Base-by-base conservation (phyloP, 2,888 invertebrate species). In the Camptogramma bilineatum region DNA sequence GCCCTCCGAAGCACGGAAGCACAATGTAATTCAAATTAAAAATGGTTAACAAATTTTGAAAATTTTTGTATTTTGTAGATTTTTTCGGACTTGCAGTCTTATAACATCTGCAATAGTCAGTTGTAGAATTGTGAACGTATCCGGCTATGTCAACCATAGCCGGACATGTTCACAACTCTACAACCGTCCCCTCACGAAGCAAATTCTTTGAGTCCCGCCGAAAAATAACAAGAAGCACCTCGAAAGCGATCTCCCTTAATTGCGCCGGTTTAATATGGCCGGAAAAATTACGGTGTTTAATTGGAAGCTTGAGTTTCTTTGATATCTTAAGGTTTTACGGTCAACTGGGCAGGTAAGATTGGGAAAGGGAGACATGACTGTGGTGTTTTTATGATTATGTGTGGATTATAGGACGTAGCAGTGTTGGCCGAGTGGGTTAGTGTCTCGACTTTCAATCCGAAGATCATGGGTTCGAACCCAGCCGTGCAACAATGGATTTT, bases 181-280 rank as follows among this genome's bases (percentile, higher is more conserved):
- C 4, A 18, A 34, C 31, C 52, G n/a, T 52, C 48, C 56, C 46
- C 52, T 47, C 19, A 42, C 58, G 81, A n/a, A 9, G 19, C 28
- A 81, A 84, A 85, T 62, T 58, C 58, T 60, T 68, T 65, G 67
- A 64, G 63, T 54, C 70, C 62, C 69, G 75, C 80, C 82, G 82
- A 86, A 86, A 87, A 89, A 88, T 89, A 90, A 90, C 87, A 90
- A 85, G 86, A 86, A 87, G 83, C 85, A 88, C 86, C 88, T 88
- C 81, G 83, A 79, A 86, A 89, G 87, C 82, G 90, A 91, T 90
- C 90, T 82, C 73, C 73, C 75, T 75, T 87, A 87, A 86, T 86
- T 85, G 86, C 79, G 70, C 76, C 69, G 75, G 52, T 56, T 55
- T 69, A 64, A 69, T 70, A 44, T 52, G 48, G 61, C 9, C 44